These are phyloP conservation scores for Phenganax stokvisi DNA, from an alignment of 92 coral and sea anemone species.

Conservation along the genomic window DNA sequence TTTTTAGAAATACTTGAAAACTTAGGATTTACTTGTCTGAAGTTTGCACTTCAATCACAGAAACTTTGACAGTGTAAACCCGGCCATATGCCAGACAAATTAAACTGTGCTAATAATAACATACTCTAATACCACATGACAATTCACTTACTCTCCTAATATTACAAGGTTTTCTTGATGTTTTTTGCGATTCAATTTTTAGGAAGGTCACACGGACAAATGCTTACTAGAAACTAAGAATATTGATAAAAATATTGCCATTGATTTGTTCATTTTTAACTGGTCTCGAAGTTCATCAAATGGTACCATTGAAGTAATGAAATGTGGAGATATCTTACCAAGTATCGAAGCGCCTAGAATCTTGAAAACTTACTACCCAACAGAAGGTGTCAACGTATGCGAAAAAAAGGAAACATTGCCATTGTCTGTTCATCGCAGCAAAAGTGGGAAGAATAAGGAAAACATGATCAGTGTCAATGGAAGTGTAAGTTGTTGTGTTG, in stretches of 20 bases:
- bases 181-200: conserved; percentile 19
- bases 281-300: not conserved
- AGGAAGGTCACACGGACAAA: conserved; percentile 84
- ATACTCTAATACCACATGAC: too few species aligned
- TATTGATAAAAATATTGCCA: conserved; percentile 52
- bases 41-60: too few species aligned
- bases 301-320: not conserved
- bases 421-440: not conserved
- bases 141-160: too few species aligned
- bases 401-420: not conserved
- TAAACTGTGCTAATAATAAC: too few species aligned
- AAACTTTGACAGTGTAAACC: too few species aligned
- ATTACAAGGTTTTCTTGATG: not conserved
- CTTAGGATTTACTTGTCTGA: too few species aligned
- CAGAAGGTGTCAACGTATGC: not conserved
- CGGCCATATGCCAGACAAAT: too few species aligned
- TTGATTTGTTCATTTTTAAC: conserved; percentile 67
- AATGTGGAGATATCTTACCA: conserved; percentile 8
- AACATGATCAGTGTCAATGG: conserved; percentile 16
- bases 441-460: not conserved
- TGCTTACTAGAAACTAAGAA: conserved; percentile 57
- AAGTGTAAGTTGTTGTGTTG: not conserved
- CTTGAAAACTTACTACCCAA: too few species aligned
- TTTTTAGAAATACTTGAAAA: too few species aligned
- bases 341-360: not conserved